These are phyloP conservation scores for Chalcosyrphus nemorum DNA, from an alignment of 2,888 invertebrate species.

Conservation along the genomic window DNA sequence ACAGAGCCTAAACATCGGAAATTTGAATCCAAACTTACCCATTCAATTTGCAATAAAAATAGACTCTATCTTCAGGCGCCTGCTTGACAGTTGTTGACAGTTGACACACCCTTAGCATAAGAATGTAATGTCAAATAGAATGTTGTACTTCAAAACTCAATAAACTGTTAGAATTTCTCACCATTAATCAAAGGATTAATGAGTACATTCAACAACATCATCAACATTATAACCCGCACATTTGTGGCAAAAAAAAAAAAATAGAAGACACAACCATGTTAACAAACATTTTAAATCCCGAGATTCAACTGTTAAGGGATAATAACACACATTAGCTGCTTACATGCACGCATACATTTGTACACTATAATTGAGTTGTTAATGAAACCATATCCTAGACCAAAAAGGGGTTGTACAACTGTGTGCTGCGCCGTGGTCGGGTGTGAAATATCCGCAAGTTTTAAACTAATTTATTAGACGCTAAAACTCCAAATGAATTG, in stretches of 20 bases:
- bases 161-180: too few relatives aligned
- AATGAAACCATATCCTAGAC: slow-evolving; percentile 15
- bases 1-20: too few relatives aligned
- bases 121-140: too few relatives aligned
- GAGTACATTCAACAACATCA: not conserved
- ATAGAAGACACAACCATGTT: not conserved
- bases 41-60: too few relatives aligned
- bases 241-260: not conserved
- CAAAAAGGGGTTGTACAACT: too few relatives aligned
- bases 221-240: not conserved
- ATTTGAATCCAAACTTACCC: too few relatives aligned
- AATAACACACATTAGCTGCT: slow-evolving; percentile 1
- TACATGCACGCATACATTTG: not conserved
- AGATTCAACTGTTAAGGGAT: not conserved
- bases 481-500: slow-evolving; percentile 18
- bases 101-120: too few relatives aligned
- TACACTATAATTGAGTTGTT: slow-evolving; percentile 44
- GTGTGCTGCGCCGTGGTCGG: not conserved
- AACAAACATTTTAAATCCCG: not conserved
- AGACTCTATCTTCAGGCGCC: too few relatives aligned
- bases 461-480: slow-evolving; percentile 40
- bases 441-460: slow-evolving; percentile 13
- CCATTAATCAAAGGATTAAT: not conserved
- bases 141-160: too few relatives aligned
- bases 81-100: too few relatives aligned